Base-by-base conservation (phyloP, 2,888 invertebrate species). In the Acronicta psi region DNA sequence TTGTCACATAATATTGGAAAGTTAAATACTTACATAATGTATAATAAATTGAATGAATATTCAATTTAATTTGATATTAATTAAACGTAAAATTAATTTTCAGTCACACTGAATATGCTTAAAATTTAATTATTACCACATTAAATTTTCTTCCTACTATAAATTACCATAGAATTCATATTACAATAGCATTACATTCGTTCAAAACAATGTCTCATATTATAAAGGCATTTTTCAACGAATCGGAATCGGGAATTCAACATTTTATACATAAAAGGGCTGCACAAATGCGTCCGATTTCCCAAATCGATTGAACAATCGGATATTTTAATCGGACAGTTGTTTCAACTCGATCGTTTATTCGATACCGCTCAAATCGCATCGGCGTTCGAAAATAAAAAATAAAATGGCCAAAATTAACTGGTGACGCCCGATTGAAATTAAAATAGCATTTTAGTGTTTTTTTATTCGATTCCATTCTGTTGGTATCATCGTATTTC, bases 271-370 rank as follows among this genome's bases (percentile, higher is more conserved):
- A 59, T 55, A 72, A 62, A 59, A 29, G 40, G 20, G 6, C 47
- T 36, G 66, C 72, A 59, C 60, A 54, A 64, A 10, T 60, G 63
- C 60, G 49, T 63, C 57, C 51, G 62, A 71, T 68, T 60, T 61
- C 67, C 66, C 72, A 71, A 79, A 71, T 68, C 75, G 71, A 77
- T 75, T 69, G 70, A 53, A 73, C 73, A 72, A 77, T 73, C 54
- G 73, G 73, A 82, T 80, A 80, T 80, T 80, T 82, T 69, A 78
- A 81, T 78, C 73, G 65, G 34, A 44, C 65, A 61, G 65, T 63
- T 68, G 65, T 63, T 68, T 65, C 47, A 72, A 68, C 64, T 54
- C 56, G 62, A 51, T 69, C 54, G 60, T 75, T 69, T 59, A 65
- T 63, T 63, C 52, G 67, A 67, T 69, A 63, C 46, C 56, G 20